These are phyloP conservation scores for Holotrichia oblita DNA, from an alignment of 1,140 invertebrate species.

Conservation along the genomic window DNA sequence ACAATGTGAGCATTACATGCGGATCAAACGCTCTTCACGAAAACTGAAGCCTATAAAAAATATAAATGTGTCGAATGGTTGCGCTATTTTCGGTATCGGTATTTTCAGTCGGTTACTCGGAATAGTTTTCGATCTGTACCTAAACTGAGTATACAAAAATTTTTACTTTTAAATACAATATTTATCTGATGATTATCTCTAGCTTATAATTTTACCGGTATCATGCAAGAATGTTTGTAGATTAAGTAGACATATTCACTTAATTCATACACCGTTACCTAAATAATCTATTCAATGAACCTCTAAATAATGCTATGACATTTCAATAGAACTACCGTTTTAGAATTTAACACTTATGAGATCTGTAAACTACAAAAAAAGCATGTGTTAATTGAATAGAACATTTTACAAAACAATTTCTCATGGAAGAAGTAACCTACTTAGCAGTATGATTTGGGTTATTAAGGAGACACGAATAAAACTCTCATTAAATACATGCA, in stretches of 20 bases:
- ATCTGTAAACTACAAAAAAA: too few relatives aligned
- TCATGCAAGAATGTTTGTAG: neutral
- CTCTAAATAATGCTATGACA: neutral
- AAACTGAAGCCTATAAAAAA: neutral
- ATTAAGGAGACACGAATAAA: too few relatives aligned
- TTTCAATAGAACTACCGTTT: neutral
- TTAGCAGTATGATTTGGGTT: too few relatives aligned
- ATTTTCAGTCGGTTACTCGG: conserved; percentile 15
- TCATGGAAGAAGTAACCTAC: too few relatives aligned
- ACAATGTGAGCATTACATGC: neutral
- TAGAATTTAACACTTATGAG: neutral
- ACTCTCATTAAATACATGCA: too few relatives aligned
- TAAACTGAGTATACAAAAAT: neutral
- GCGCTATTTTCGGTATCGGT: conserved; percentile 3
- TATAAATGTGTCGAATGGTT: conserved; percentile 20
- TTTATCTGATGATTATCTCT: too few relatives aligned
- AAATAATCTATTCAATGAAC: too few relatives aligned
- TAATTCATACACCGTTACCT: neutral
- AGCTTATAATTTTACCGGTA: conserved; percentile 17
- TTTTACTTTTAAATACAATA: conserved; percentile 4
- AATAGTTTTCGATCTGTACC: neutral
- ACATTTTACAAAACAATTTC: too few relatives aligned
- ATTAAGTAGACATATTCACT: conserved; percentile 7
- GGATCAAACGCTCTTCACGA: conserved; percentile 1
- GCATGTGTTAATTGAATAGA: too few relatives aligned